A percentile compares a stretch with the other conserved stretches of the same genome.
phyloP scores from a whole-genome alignment of 2,888 invertebrate species.

The Noctua fimbriata region DNA sequence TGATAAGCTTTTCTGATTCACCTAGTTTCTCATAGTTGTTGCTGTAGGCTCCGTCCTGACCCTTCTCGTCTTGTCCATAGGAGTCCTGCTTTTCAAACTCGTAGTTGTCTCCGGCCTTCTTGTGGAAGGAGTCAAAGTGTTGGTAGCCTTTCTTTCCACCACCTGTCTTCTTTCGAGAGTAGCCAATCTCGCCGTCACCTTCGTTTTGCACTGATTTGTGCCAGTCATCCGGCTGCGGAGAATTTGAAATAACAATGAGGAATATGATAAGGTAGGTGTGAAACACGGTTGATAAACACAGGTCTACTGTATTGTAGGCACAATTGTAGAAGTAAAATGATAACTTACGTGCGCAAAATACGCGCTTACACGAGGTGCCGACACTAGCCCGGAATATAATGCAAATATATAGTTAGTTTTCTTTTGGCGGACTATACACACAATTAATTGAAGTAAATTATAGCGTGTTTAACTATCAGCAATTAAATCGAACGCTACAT shows the following conservation, averaged over 20 bases:
- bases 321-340: not conserved
- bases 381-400: not conserved
- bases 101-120: slow-evolving; percentile 93
- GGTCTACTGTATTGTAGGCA: not conserved
- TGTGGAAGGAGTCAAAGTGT: slow-evolving; percentile 93
- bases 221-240: slow-evolving; percentile 83
- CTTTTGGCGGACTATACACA: not conserved
- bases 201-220: slow-evolving; percentile 91
- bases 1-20: slow-evolving; percentile 77
- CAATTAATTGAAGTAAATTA: not conserved
- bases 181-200: slow-evolving; percentile 92
- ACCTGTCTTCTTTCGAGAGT: slow-evolving; percentile 91
- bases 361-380: not conserved
- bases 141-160: slow-evolving; percentile 94
- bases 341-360: not conserved
- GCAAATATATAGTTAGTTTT: not conserved
- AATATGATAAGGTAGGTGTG: not conserved
- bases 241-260: not conserved
- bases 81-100: slow-evolving; percentile 93
- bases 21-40: slow-evolving; percentile 83
- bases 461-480: not conserved
- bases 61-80: slow-evolving; percentile 90
- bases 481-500: not conserved
- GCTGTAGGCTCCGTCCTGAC: slow-evolving; percentile 86
- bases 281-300: not conserved